Conservation (phyloP, 2,888 invertebrate species). For the Coremacera marginata region DNA sequence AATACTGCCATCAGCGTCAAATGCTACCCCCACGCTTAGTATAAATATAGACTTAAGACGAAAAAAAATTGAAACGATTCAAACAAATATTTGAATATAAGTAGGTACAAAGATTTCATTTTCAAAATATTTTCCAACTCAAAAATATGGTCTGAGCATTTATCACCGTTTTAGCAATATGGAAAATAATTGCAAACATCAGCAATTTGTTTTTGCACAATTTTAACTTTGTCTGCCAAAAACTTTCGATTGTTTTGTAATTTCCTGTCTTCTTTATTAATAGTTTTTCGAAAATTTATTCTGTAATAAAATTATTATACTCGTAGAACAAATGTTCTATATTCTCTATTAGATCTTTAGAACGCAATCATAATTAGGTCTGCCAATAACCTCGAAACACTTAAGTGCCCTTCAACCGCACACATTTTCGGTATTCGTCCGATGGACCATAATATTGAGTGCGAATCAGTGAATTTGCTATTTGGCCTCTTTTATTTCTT, state of each 20-base stretch:
- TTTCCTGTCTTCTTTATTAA: no score
- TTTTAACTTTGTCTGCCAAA: background rate
- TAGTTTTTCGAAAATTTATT: no score
- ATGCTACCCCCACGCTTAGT: slow-evolving; percentile 58
- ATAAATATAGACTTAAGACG: slow-evolving; percentile 56
- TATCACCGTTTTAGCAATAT: no score
- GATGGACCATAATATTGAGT: slow-evolving; percentile 30
- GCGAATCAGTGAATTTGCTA: slow-evolving; percentile 22
- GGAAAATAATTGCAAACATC: background rate
- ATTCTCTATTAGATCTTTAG: background rate
- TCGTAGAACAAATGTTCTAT: background rate
- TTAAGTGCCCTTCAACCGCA: slow-evolving; percentile 7
- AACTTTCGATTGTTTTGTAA: background rate
- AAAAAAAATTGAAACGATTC: slow-evolving; percentile 38
- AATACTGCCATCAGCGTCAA: slow-evolving; percentile 57
- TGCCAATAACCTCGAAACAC: background rate
- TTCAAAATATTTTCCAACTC: slow-evolving; percentile 19
- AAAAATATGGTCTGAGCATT: background rate
- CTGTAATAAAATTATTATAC: no score
- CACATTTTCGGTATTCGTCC: background rate
- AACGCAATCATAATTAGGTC: slow-evolving; percentile 27
- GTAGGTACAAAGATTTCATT: slow-evolving; percentile 3
- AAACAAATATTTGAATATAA: background rate
- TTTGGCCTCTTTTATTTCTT: background rate
- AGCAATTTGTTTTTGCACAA: background rate